Evolutionary conservation across 2,888 invertebrate genomes (phyloP).

Genomic region (Hedychridium roseum): DNA sequence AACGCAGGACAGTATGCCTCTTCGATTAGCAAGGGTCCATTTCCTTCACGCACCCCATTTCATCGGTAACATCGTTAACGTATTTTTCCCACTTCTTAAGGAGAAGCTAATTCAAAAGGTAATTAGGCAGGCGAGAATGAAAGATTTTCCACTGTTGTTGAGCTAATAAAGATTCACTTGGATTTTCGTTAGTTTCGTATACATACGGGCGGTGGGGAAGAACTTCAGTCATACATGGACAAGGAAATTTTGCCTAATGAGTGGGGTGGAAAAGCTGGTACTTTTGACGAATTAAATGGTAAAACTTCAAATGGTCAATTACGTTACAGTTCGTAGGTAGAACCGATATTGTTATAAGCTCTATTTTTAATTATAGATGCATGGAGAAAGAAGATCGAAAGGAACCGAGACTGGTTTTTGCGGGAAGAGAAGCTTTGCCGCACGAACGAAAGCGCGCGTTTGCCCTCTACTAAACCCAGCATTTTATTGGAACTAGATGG

Average conservation of each 20-base stretch:
- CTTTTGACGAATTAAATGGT: conserved; percentile 56
- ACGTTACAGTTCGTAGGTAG: background rate
- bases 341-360: background rate
- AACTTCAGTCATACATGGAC: conserved; percentile 58
- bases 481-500: conserved; percentile 49
- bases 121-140: no score
- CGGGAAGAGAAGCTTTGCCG: conserved; percentile 56
- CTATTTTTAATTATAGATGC: conserved; percentile 40
- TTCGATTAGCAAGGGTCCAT: conserved; percentile 53
- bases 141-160: no score
- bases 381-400: conserved; percentile 55
- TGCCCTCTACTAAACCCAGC: conserved; percentile 42
- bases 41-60: conserved; percentile 54
- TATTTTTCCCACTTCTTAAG: conserved; percentile 58
- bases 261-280: conserved; percentile 63
- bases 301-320: background rate
- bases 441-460: conserved; percentile 50
- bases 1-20: conserved; percentile 60
- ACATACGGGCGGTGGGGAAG: conserved; percentile 58
- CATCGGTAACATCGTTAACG: conserved; percentile 48
- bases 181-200: conserved; percentile 52
- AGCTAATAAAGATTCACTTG: no score
- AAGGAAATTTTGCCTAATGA: conserved; percentile 63
- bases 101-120: conserved; percentile 59
- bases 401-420: conserved; percentile 56